Conservation (phyloP, 35 echinoderm and acorn worm species). For the Heliocidaris erythrogramma region DNA sequence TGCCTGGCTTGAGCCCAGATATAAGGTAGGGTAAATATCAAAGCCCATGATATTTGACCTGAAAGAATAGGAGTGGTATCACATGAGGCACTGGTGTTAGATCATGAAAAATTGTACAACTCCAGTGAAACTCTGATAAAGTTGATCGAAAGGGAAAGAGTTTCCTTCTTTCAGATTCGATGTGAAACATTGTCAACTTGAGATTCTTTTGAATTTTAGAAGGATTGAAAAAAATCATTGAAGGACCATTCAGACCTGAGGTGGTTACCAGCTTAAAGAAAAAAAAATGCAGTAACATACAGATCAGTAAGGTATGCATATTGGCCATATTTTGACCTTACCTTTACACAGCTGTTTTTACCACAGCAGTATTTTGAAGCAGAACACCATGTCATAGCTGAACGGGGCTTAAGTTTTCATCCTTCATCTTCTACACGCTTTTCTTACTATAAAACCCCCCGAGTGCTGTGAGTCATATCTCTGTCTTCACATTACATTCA, state of each 20-base stretch:
- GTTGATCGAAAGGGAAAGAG: too few relatives aligned
- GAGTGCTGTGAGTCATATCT: not conserved
- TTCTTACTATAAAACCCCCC: not conserved
- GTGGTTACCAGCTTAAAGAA: too few relatives aligned
- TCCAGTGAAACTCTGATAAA: too few relatives aligned
- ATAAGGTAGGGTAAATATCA: constrained; percentile 68
- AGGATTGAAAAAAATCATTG: too few relatives aligned
- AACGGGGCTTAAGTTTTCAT: not conserved
- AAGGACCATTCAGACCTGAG: too few relatives aligned
- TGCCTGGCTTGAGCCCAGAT: constrained; percentile 86
- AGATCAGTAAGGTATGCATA: too few relatives aligned
- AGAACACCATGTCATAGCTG: too few relatives aligned
- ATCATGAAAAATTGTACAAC: not conserved
- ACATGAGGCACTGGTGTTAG: not conserved
- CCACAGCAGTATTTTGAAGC: too few relatives aligned
- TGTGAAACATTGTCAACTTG: not conserved
- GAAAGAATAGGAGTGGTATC: not conserved
- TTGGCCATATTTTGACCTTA: too few relatives aligned
- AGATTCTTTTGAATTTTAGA: not conserved
- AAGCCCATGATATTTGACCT: not conserved
- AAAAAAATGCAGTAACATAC: too few relatives aligned
- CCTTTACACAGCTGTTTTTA: too few relatives aligned
- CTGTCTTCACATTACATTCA: not conserved
- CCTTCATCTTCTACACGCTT: not conserved
- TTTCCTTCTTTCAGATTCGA: too few relatives aligned